phyloP scores from a whole-genome alignment of 2,113 vertebrate genomes.

The Rhombomys opimus region DNA sequence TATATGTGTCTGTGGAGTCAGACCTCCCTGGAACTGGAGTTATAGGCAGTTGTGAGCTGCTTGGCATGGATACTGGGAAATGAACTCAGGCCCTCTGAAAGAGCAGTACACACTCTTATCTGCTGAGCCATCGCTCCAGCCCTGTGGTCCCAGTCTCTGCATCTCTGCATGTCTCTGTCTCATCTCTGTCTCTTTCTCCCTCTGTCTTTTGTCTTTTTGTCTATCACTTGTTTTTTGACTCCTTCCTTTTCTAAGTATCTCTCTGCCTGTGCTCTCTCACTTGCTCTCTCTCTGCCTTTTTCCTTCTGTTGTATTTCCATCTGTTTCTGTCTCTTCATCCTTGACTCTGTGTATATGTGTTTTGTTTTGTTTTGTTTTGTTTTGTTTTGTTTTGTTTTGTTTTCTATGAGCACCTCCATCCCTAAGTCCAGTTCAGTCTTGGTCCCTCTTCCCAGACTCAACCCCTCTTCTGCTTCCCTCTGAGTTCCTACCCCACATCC shows the following conservation, averaged over 20 bases:
- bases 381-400: too few relatives aligned
- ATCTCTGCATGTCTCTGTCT: background rate
- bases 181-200: background rate
- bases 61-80: background rate
- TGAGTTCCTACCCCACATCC: background rate
- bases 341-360: background rate
- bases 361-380: too few relatives aligned
- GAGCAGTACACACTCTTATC: background rate
- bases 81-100: background rate
- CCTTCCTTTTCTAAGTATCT: background rate
- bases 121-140: background rate
- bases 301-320: background rate
- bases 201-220: background rate
- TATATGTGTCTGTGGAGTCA: background rate
- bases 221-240: background rate
- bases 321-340: too few relatives aligned
- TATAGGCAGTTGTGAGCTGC: background rate
- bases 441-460: background rate
- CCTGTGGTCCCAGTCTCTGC: background rate
- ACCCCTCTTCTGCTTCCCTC: background rate
- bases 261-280: background rate
- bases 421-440: background rate
- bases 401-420: background rate
- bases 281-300: background rate
- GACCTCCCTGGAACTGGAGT: background rate